Conservation (phyloP, 1,140 invertebrate genomes). For the Pseudomyrmex sp. region DNA sequence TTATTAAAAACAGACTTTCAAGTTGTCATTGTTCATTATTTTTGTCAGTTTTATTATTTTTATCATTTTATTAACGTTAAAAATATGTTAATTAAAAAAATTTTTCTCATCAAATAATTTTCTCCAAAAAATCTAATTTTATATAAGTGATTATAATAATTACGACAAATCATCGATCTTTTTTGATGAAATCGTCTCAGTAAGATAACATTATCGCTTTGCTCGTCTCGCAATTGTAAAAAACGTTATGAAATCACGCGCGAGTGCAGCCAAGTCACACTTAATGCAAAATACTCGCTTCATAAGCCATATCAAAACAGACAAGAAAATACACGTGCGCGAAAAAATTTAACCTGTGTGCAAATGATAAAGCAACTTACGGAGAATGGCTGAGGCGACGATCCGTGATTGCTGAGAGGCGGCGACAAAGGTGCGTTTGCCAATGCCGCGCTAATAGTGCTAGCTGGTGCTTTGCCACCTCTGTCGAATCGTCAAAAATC, state of each 20-base stretch:
- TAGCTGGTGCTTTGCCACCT: slow-evolving; percentile 87
- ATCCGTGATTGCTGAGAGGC: slow-evolving; percentile 82
- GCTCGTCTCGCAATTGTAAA: slow-evolving; percentile 13
- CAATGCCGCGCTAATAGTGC: slow-evolving; percentile 88
- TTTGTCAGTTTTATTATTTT: not conserved
- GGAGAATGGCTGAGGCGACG: slow-evolving; percentile 81
- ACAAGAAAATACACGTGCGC: slow-evolving; percentile 21
- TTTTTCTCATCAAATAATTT: no score
- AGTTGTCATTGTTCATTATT: not conserved
- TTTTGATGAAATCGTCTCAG: not conserved
- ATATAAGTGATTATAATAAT: no score
- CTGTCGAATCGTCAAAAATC: slow-evolving; percentile 78
- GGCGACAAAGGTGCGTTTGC: slow-evolving; percentile 86
- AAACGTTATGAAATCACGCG: slow-evolving; percentile 34
- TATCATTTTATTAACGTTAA: no score
- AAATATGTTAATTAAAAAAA: no score
- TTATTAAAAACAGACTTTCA: slow-evolving; percentile 23
- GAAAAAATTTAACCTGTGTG: slow-evolving; percentile 13
- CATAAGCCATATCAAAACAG: slow-evolving; percentile 47
- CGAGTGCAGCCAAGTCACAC: slow-evolving; percentile 56
- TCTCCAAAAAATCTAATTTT: no score
- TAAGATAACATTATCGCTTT: not conserved
- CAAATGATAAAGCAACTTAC: slow-evolving; percentile 76
- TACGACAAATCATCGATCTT: not conserved
- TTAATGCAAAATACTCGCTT: slow-evolving; percentile 50